Evolutionary conservation across 2,113 vertebrate genomes (phyloP).

Genomic region (Addax nasomaculatus): DNA sequence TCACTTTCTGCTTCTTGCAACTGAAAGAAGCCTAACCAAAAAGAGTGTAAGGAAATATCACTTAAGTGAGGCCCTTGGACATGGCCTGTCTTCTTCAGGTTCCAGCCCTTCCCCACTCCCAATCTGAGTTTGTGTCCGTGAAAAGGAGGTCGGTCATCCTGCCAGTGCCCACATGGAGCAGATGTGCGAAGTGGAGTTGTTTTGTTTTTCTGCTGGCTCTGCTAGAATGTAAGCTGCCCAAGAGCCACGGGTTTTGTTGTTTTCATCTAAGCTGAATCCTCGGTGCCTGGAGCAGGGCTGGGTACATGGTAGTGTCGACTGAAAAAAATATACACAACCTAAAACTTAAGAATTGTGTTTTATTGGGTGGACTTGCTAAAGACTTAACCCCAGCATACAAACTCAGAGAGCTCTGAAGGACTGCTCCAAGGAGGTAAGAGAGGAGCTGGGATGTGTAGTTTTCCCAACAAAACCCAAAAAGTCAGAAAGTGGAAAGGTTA

Average conservation of each 20-base stretch:
- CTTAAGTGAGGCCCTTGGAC: neutral
- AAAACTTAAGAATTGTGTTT: neutral
- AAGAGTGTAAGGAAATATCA: neutral
- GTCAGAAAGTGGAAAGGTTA: neutral
- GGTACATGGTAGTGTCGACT: neutral
- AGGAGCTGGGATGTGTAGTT: neutral
- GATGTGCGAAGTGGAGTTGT: fast-evolving
- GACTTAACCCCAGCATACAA: neutral
- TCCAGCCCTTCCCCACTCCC: too few species aligned
- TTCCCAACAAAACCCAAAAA: neutral
- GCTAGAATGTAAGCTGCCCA: fast-evolving
- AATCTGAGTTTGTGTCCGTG: neutral
- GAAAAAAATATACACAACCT: neutral
- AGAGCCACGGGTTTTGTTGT: neutral
- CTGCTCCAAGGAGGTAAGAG: neutral
- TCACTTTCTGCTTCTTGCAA: neutral
- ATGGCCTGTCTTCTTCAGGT: neutral
- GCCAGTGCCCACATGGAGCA: fast-evolving
- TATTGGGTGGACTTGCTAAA: neutral
- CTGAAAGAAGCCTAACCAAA: neutral
- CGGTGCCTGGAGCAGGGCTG: neutral
- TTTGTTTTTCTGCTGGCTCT: fast-evolving
- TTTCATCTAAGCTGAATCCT: neutral
- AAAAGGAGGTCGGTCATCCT: neutral
- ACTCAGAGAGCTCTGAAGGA: neutral